Base-by-base conservation (phyloP, 2,797 vertebrate genomes). In the Malurus splendens region DNA sequence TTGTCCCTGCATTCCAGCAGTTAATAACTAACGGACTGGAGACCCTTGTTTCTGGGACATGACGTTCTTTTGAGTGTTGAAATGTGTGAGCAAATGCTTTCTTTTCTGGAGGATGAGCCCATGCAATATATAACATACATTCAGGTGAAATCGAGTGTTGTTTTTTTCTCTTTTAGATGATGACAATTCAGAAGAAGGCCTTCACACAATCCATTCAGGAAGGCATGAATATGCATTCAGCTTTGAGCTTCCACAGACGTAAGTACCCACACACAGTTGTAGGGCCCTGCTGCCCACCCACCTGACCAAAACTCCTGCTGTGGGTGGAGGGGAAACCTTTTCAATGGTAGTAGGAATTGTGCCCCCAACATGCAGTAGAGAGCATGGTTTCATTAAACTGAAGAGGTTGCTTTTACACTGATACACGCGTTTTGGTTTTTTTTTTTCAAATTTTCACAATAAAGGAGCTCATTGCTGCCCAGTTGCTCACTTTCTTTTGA, bases 191-290 rank as follows among this genome's bases (percentile, higher is more conserved):
- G 99, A 99, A 96, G 99, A 99, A 93, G 98, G 98, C 61, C 97
- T 99, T 94, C 98, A 98, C 81, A 98, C 98, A 74, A 98, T 99
- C 93, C 98, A 98, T 96, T 97, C 98, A 73, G 99, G 99, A 95
- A 95, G 98, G 72, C 99, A 99, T 22, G 99, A 99, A 97, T 99
- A 99, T 96, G 98, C 98, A 86, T 99, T 99, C 97, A 99, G 98
- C 97, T 99, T 99, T 8, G 98, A 98, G 98, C 98, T 99, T 98
- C 99, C 99, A 95, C 99, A 99, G 96, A 99, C 98, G 99, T 99
- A 97, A 99, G 99, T 98, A 79, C 86, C 4, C 2, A 5, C n/a
- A 39, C 18, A 1, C 20, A n/a, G 38, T 59, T 55, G 33, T 45
- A 2, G 47, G 18, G 44, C 59, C 5, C 27, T 65, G 68, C 60